These are phyloP conservation scores for Colletes gigas DNA, from an alignment of 1,140 invertebrate genomes.

Conservation along the genomic window DNA sequence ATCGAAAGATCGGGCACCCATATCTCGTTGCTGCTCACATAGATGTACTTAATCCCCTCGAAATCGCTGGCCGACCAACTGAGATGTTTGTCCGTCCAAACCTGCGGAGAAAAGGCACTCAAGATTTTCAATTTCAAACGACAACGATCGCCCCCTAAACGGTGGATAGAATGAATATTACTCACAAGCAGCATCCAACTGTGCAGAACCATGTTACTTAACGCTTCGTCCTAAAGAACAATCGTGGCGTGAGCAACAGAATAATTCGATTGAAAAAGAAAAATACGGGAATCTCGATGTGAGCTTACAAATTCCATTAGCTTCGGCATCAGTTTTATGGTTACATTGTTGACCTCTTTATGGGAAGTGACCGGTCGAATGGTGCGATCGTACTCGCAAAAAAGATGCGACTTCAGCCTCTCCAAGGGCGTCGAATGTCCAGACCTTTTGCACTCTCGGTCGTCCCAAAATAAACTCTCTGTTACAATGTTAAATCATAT, in stretches of 20 bases:
- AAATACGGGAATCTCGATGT: not conserved
- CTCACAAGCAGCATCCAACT: conserved; percentile 71
- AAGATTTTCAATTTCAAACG: not conserved
- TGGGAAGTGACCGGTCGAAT: conserved; percentile 77
- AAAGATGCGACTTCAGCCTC: conserved; percentile 77
- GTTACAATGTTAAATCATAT: too few species aligned
- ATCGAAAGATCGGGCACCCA: conserved; percentile 81
- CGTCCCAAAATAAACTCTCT: too few species aligned
- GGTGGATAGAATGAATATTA: conserved; percentile 16
- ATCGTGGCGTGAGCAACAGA: not conserved
- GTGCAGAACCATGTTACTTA: conserved; percentile 65
- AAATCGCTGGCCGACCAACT: conserved; percentile 79
- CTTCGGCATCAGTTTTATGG: conserved; percentile 78
- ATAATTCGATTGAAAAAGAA: not conserved
- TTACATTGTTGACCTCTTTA: conserved; percentile 75
- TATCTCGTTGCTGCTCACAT: conserved; percentile 74
- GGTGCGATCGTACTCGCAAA: conserved; percentile 81
- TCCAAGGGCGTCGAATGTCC: conserved; percentile 52
- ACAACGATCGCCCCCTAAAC: not conserved
- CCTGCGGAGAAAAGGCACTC: conserved; percentile 63
- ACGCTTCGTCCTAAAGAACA: conserved; percentile 60
- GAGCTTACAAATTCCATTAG: conserved; percentile 82
- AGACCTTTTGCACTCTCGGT: conserved; percentile 64
- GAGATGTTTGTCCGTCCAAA: conserved; percentile 79
- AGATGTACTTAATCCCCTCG: conserved; percentile 72